Base-by-base conservation (phyloP, 2,888 invertebrate genomes). In the Cerceris ruficornis region DNA sequence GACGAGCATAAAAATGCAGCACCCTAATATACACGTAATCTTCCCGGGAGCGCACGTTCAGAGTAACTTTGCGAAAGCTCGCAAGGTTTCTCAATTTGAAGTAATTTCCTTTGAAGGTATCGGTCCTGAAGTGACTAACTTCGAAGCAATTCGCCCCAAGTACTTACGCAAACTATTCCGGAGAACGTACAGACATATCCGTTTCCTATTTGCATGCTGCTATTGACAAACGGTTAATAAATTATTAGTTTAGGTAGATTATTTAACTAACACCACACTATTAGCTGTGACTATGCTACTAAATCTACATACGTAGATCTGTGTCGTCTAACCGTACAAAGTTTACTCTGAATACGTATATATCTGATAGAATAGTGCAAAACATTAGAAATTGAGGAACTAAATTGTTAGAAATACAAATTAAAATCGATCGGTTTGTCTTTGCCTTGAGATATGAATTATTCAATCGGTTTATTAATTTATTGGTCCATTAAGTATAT, bases 21-120 rank as follows among this genome's bases (percentile, higher is more conserved):
- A 11, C 46, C 6, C 8, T 46, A 46, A 46, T 4, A 46, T 8
- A 46, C 28, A 46, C 46, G 9, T 8, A 46, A 11, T 11, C 46
- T 46, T 46, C 46, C 11, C 1, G 9, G 6, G 11, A 46, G 46
- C 46, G 46, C 11, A 46, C 11, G 9, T 46, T 50, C 14, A 11
- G 0, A 28, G 15, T 4, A 9, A 43, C 13, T 41, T 46, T 39
- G 13, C 6, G 13, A 60, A 54, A 4, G 17, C 58, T 39, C 13
- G 7, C 28, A n/a, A 69, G 43, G 46, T 55, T 74, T n/a, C 57
- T 11, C 14, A 42, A 8, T 65, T 65, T 50, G 15, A 49, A 55
- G 69, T 50, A 74, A 74, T 77, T 77, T 74, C 65, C 73, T n/a
- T 61, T 1, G 4, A 54, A 76, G 64, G 69, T 69, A 76, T 73